Conservation (phyloP, 2,797 vertebrate species). For the Smutsia temminckii region DNA sequence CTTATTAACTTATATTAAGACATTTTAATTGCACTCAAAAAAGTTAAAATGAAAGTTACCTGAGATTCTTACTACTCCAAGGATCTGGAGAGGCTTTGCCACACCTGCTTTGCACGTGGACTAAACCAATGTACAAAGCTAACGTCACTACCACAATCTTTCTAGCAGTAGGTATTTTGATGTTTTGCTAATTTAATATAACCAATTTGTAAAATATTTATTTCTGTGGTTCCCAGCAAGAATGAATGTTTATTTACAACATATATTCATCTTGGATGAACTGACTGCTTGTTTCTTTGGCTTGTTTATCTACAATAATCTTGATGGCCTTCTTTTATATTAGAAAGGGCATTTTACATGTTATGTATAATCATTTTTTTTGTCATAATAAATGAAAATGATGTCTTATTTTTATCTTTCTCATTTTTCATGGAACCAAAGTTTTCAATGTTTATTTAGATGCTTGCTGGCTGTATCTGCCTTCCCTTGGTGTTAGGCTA, state of each 20-base stretch:
- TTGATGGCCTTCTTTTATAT: conserved; percentile 2
- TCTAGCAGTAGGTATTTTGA: conserved; percentile 10
- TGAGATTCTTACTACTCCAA: neutral
- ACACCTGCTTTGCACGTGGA: neutral
- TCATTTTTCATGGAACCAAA: conserved; percentile 30
- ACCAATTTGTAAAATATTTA: conserved; percentile 19
- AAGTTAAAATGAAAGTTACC: conserved; percentile 49
- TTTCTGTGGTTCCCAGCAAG: neutral
- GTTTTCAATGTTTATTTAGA: conserved; percentile 32
- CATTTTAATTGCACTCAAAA: conserved; percentile 39
- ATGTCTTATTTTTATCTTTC: neutral
- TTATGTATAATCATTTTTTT: neutral
- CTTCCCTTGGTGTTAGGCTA: neutral
- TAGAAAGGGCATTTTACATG: neutral
- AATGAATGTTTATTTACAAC: neutral
- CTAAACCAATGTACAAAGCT: conserved; percentile 17
- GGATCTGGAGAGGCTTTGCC: neutral
- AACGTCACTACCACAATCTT: neutral
- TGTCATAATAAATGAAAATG: conserved; percentile 3
- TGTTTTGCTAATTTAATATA: conserved; percentile 28
- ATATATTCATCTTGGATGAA: neutral
- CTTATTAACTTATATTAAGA: conserved; percentile 52
- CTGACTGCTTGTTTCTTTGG: neutral
- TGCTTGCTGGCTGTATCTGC: neutral
- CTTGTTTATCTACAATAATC: conserved; percentile 12